These are phyloP conservation scores for Festucalex cinctus DNA, from an alignment of 2,113 vertebrate genomes.

Conservation along the genomic window DNA sequence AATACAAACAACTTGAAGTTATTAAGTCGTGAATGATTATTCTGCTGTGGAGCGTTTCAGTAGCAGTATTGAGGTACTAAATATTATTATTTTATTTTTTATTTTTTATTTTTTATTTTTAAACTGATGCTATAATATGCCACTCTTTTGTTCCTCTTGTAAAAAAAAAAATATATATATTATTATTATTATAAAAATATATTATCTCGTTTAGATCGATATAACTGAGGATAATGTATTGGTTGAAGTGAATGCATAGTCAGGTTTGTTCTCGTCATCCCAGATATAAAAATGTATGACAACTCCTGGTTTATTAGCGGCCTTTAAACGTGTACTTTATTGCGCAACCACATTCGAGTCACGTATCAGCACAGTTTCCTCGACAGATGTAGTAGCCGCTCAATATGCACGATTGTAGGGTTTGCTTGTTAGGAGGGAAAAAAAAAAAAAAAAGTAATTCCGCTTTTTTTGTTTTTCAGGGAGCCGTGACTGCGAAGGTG, in stretches of 20 bases:
- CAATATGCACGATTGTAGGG: background rate
- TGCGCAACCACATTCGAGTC: slow-evolving; percentile 12
- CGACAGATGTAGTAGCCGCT: slow-evolving; percentile 15
- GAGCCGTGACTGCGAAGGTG: background rate
- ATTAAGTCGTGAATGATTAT: too few species aligned
- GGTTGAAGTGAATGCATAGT: background rate
- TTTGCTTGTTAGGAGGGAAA: background rate
- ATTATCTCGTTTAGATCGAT: slow-evolving; percentile 33
- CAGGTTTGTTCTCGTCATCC: slow-evolving; percentile 23
- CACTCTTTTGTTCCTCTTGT: too few species aligned
- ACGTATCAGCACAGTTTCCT: background rate
- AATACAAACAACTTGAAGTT: too few species aligned
- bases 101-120: too few species aligned
- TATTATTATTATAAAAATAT: background rate
- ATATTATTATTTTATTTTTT: too few species aligned
- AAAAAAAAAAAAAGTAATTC: background rate
- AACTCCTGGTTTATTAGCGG: too few species aligned
- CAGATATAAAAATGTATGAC: background rate
- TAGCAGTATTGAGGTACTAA: too few species aligned
- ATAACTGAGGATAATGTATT: background rate
- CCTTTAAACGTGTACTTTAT: background rate
- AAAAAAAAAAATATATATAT: too few species aligned
- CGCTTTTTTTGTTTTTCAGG: slow-evolving; percentile 26
- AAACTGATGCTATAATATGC: too few species aligned
- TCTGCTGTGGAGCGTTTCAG: too few species aligned